phyloP scores from a whole-genome alignment of 2,113 vertebrate species.

The Cyanoderma ruficeps region DNA sequence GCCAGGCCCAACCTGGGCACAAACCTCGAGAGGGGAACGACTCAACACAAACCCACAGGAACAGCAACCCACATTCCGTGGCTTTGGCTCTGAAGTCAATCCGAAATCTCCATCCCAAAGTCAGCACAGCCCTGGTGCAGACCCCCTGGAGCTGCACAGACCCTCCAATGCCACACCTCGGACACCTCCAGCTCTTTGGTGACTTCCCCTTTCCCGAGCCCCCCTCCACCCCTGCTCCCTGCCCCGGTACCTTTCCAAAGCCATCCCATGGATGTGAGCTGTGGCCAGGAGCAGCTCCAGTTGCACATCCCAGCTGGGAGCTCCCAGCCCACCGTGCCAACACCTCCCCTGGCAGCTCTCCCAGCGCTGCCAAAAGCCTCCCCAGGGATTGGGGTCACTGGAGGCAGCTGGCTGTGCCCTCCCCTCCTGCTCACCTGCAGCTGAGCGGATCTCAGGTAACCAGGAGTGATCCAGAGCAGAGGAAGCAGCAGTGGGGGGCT shows the following conservation, averaged over 20 bases:
- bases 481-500: background rate
- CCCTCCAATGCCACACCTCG: accelerated
- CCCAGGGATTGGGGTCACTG: background rate
- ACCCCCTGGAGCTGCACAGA: background rate
- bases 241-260: background rate
- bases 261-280: accelerated
- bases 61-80: background rate
- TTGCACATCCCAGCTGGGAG: accelerated
- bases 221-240: background rate
- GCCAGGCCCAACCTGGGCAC: background rate
- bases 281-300: background rate
- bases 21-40: background rate
- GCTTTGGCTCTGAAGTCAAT: background rate
- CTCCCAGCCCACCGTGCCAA: background rate
- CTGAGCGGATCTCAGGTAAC: background rate
- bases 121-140: accelerated
- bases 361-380: background rate
- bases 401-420: background rate
- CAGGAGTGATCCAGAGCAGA: background rate
- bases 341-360: accelerated
- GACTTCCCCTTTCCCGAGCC: background rate
- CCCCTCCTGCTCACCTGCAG: background rate
- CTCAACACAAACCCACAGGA: background rate
- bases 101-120: background rate
- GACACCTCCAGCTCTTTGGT: background rate